Conservation (phyloP, 2,888 invertebrate species). For the Tuta absoluta region DNA sequence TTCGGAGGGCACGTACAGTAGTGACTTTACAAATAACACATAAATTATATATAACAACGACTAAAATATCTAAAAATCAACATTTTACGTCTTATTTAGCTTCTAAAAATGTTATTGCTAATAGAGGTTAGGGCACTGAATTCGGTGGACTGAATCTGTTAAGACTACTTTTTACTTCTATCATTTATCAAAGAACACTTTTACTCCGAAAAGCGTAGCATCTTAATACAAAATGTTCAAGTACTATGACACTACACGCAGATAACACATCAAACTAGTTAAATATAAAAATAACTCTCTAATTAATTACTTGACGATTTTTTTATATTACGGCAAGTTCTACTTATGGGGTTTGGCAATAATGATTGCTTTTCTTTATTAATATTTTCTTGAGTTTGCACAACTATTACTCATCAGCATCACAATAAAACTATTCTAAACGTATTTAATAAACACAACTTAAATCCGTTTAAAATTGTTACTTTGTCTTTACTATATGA, state of each 20-base stretch:
- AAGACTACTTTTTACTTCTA: not conserved
- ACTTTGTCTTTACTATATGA: too few relatives aligned
- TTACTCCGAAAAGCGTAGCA: not conserved
- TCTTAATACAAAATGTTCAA: constrained; percentile 6
- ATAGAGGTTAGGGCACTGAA: constrained; percentile 29
- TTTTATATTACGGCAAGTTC: too few relatives aligned
- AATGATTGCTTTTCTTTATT: too few relatives aligned
- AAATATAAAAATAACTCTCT: not conserved
- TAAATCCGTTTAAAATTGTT: too few relatives aligned
- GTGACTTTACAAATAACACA: constrained; percentile 21
- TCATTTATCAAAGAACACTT: not conserved
- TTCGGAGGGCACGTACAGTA: constrained; percentile 4
- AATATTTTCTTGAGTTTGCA: too few relatives aligned
- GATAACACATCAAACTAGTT: not conserved
- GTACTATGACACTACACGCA: not conserved
- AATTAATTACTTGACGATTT: too few relatives aligned
- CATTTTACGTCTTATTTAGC: constrained; percentile 28
- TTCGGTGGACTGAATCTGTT: constrained; percentile 28
- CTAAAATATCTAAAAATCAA: constrained; percentile 37
- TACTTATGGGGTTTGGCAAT: too few relatives aligned
- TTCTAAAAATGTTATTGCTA: constrained; percentile 30
- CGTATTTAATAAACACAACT: too few relatives aligned
- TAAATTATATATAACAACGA: constrained; percentile 33
- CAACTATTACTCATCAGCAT: too few relatives aligned
- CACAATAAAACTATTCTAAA: too few relatives aligned